Conservation (phyloP, 92 coral and sea anemone species). For the Diadumene lineata region DNA sequence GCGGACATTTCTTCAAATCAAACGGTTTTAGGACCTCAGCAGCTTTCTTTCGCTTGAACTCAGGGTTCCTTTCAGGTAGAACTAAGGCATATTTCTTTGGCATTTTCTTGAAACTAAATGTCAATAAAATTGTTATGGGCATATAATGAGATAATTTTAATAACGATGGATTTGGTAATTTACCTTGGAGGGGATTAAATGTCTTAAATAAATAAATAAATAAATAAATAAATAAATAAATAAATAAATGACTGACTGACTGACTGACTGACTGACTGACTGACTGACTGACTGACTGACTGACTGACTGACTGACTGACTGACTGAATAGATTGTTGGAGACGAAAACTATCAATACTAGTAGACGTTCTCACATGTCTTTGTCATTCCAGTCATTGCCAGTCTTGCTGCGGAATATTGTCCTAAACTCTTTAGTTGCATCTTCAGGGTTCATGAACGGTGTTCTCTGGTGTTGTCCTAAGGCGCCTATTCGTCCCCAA, state of each 20-base stretch:
- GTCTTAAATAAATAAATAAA: too few species aligned
- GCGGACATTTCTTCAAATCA: conserved; percentile 66
- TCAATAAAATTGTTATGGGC: too few species aligned
- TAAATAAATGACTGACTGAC: too few species aligned
- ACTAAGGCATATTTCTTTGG: conserved; percentile 86
- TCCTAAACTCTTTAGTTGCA: conserved; percentile 77
- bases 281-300: too few species aligned
- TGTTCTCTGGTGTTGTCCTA: conserved; percentile 84
- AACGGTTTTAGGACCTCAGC: conserved; percentile 76
- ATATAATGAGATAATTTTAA: too few species aligned
- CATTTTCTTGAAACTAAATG: conserved; percentile 60
- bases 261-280: too few species aligned
- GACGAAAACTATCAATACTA: neutral
- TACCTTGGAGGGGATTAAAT: too few species aligned
- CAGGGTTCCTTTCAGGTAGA: conserved; percentile 81
- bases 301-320: too few species aligned
- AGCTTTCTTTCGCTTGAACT: conserved; percentile 57
- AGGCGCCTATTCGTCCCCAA: conserved; percentile 87
- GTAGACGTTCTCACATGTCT: conserved; percentile 41
- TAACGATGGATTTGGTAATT: too few species aligned
- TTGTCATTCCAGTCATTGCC: conserved; percentile 80
- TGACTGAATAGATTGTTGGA: neutral
- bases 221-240: too few species aligned
- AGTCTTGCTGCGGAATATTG: conserved; percentile 83
- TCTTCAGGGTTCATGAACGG: conserved; percentile 59